Evolutionary conservation across 2,888 invertebrate genomes (phyloP), one percentile per base, ranked within the genome.

Genomic region (Meganola albula): DNA sequence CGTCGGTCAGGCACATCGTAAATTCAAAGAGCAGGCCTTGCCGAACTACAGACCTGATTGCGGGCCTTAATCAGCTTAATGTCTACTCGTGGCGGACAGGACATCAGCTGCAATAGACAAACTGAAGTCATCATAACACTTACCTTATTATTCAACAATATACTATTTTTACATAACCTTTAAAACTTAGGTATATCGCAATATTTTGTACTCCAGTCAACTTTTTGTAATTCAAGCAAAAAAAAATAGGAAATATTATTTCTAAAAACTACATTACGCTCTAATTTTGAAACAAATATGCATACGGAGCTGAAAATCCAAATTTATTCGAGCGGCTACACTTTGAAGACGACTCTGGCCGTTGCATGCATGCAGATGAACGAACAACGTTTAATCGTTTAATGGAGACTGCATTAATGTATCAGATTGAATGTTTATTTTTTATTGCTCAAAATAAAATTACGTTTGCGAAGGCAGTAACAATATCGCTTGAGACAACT

Each of bases 1-100:
- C 76, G 78, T 71, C 78, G 83, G 80, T 77, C 82, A 78, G 82
- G 77, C 84, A 84, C 85, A 77, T 84, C 84, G 84, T 84, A 84
- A 84, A 84, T 84, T 78, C 83, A 78, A 80, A 83, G 79, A 72
- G 80, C 80, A 78, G 73, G 59, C 80, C 71, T 70, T 72, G 71
- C 80, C 80, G 71, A 84, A 84, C 83, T 78, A 70, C 78, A 78
- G 78, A 74, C 80, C 82, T 80, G 84, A 84, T 83, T 84, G 78
- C 77, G 72, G 56, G 70, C 71, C 71, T 78, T 80, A 82, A 83
- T 82, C 82, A 77, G 70, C 68, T 39, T 67, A 68, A 66, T 71
- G 73, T 72, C 67, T 68, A 67, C 70, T 63, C 59, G 58, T 55
- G 55, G 58, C 54, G 55, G 58, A 54, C 30, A n/a, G n/a, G n/a